Base-by-base conservation (phyloP, 2,113 vertebrate genomes). In the Laterallus jamaicensis region DNA sequence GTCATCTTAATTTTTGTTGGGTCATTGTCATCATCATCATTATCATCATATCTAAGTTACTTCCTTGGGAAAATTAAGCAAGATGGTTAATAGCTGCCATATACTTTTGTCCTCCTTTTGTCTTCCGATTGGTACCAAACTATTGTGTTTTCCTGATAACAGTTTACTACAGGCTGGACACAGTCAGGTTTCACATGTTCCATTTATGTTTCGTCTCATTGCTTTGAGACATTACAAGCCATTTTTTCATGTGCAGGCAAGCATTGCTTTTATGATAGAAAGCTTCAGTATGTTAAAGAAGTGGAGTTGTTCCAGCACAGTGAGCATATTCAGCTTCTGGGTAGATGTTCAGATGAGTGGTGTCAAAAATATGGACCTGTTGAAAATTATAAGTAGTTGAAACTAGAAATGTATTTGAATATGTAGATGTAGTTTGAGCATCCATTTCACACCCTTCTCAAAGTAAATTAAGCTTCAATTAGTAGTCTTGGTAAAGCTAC, bases 11-110 rank as follows among this genome's bases (percentile, higher is more conserved):
- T 44, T 44, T 44, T 44, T 44, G 42, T 44, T 44, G 42, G 42
- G 1, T 26, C 14, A 1, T 60, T 15, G 5, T 55, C 19, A 1
- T 26, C 10, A 9, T 49, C 16, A 1, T 79, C 17, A 10, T 32
- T 32, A 49, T 21, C 26, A 64, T 22, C n/a, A 20, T 60, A 66
- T 74, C 40, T 40, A 29, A 79, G 4, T 4, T 69, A 10, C 29
- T 55, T 71, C 10, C 31, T 60, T 68, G 35, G 29, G 29, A 68
- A 82, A 82, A 79, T 31, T 8, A 82, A 25, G 12, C 0, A 24
- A 67, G 26, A 47, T 32, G 39, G 17, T 67, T 74, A 25, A 77
- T 2, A 37, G 56, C 14, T 83, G 17, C 12, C 12, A 32, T 54
- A 25, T 1, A 56, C 4, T 31, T 74, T 63, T 81, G 28, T 5